Evolutionary conservation across 2,888 invertebrate genomes (phyloP).

Genomic region (Anarsia innoxiella): DNA sequence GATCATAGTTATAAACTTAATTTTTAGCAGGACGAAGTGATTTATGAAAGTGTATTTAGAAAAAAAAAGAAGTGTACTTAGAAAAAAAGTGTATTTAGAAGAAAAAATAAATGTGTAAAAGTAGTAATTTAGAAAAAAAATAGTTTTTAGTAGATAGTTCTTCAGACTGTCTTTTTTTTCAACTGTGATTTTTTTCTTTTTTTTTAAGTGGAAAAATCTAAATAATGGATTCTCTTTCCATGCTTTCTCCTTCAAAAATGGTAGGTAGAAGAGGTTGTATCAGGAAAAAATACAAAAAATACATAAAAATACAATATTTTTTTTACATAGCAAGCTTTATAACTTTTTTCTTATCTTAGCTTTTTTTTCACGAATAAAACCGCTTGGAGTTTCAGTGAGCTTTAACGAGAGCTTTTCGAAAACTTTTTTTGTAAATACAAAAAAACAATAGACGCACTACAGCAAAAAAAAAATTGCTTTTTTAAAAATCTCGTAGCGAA

Average conservation of each 20-base stretch:
- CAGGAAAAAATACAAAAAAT: conserved; percentile 45
- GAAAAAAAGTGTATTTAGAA: background rate
- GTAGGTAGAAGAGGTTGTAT: conserved; percentile 76
- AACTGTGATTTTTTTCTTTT: conserved; percentile 28
- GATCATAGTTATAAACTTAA: too few relatives aligned
- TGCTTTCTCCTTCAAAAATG: conserved; percentile 73
- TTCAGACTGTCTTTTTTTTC: conserved; percentile 23
- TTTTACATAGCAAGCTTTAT: conserved; percentile 24
- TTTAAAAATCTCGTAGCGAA: too few relatives aligned
- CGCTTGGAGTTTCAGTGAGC: conserved; percentile 23
- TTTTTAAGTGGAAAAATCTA: conserved; percentile 37
- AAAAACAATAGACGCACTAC: background rate
- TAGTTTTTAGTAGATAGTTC: conserved; percentile 7
- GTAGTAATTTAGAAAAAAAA: background rate
- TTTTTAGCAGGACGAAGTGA: background rate
- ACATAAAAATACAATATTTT: too few relatives aligned
- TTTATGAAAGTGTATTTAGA: background rate
- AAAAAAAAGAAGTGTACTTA: background rate
- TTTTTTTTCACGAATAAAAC: conserved; percentile 21
- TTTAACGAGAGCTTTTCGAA: conserved; percentile 13
- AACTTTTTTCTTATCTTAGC: conserved; percentile 19
- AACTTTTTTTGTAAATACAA: conserved; percentile 8
- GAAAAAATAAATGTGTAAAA: conserved; percentile 1
- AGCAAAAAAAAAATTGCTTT: background rate
- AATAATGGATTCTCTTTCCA: conserved; percentile 72